Evolutionary conservation across 1,140 invertebrate genomes (phyloP).

Genomic region (Ooceraea biroi): DNA sequence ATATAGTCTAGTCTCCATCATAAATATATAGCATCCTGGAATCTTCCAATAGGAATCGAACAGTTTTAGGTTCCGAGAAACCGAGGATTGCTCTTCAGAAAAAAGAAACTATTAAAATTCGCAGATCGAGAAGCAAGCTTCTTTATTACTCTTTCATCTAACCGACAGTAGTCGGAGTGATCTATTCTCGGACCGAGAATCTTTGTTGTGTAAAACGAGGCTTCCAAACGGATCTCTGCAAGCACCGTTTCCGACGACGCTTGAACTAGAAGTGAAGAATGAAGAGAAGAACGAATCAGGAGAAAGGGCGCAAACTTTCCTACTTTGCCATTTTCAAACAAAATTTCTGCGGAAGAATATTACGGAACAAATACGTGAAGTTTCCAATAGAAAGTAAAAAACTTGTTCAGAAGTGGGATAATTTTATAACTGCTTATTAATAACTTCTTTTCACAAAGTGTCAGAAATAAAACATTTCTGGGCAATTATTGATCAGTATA

Average conservation of each 20-base stretch:
- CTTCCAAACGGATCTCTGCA: conserved; percentile 23
- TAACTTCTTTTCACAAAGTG: too few relatives aligned
- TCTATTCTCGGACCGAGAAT: conserved; percentile 39
- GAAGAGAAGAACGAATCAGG: not conserved
- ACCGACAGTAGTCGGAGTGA: conserved; percentile 16
- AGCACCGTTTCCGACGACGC: conserved; percentile 33
- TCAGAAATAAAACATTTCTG: too few relatives aligned
- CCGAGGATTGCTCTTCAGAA: not conserved
- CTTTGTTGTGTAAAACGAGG: conserved; percentile 39
- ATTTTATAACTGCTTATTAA: not conserved
- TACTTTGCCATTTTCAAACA: not conserved
- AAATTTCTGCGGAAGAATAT: not conserved
- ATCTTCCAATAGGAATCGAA: conserved; percentile 1
- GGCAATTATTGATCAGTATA: too few relatives aligned
- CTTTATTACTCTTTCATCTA: conserved; percentile 43
- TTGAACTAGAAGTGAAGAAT: not conserved
- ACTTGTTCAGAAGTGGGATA: not conserved
- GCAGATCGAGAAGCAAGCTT: not conserved
- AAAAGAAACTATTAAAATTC: conserved; percentile 18
- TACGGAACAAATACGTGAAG: not conserved
- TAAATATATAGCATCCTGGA: conserved; percentile 29
- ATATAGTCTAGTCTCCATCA: not conserved
- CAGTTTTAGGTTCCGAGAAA: conserved; percentile 6
- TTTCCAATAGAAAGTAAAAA: not conserved
- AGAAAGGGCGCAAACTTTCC: not conserved